Conservation (phyloP, 1,140 invertebrate species). For the Hirudo medicinalis region DNA sequence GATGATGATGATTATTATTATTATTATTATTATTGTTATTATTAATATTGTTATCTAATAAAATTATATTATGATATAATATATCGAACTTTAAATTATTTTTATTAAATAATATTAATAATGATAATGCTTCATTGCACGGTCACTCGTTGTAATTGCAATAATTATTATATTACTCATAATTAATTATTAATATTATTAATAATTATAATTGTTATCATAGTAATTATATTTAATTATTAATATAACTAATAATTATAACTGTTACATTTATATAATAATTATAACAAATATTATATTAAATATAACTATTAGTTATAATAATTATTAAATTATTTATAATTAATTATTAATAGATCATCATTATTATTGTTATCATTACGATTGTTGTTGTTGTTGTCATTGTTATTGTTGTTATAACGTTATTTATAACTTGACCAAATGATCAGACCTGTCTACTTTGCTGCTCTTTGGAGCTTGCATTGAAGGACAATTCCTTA, state of each 20-base stretch:
- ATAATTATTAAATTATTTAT: not conserved
- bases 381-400: no score
- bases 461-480: constrained; percentile 86
- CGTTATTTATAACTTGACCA: not conserved
- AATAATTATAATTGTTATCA: not conserved
- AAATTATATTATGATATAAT: no score
- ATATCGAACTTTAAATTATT: no score
- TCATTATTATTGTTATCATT: no score
- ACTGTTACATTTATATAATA: not conserved
- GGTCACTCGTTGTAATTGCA: no score
- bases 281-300: not conserved
- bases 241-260: not conserved
- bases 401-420: no score
- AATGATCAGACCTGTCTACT: constrained; percentile 55
- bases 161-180: no score
- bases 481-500: constrained; percentile 79
- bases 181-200: not conserved
- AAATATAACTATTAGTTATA: not conserved
- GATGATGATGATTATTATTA: no score
- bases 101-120: no score
- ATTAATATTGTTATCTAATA: not conserved
- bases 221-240: not conserved
- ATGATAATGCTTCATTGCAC: no score
- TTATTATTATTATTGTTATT: constrained; percentile 1
- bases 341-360: no score